Evolutionary conservation across 2,113 vertebrate genomes (phyloP).

Genomic region (Calidris pygmaea): DNA sequence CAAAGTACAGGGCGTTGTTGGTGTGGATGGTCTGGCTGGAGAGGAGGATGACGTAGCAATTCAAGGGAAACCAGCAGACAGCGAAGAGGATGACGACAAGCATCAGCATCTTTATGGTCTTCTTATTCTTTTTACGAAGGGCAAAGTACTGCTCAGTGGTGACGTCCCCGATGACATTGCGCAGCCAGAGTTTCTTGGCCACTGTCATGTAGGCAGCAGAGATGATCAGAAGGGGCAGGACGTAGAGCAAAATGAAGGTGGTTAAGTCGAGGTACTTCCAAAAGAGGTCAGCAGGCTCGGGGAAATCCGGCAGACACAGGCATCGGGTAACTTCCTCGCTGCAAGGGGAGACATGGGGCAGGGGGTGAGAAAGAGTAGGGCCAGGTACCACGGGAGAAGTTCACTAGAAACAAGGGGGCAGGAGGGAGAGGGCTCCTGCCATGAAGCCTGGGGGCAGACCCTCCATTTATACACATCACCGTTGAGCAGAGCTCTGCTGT

Average conservation of each 20-base stretch:
- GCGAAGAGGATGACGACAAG: slow-evolving; percentile 90
- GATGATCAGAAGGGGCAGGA: slow-evolving; percentile 90
- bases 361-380: not conserved
- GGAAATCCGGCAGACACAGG: slow-evolving; percentile 90
- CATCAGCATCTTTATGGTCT: slow-evolving; percentile 92
- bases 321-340: slow-evolving; percentile 85
- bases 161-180: slow-evolving; percentile 86
- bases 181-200: slow-evolving; percentile 88
- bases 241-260: slow-evolving; percentile 89
- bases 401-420: not conserved
- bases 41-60: slow-evolving; percentile 91
- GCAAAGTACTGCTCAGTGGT: slow-evolving; percentile 87
- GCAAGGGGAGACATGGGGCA: not conserved
- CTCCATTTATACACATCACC: not conserved
- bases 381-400: accelerated
- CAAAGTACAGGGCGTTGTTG: slow-evolving; percentile 89
- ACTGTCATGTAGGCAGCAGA: slow-evolving; percentile 84
- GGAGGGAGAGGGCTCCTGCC: not conserved
- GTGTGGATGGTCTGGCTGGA: slow-evolving; percentile 88
- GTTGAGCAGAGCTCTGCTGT: not conserved
- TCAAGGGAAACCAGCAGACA: slow-evolving; percentile 94
- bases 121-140: slow-evolving; percentile 83
- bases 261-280: slow-evolving; percentile 92
- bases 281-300: slow-evolving; percentile 90
- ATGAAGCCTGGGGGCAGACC: not conserved